These are phyloP conservation scores for Bucco capensis DNA, from an alignment of 2,113 vertebrate genomes.

Conservation along the genomic window DNA sequence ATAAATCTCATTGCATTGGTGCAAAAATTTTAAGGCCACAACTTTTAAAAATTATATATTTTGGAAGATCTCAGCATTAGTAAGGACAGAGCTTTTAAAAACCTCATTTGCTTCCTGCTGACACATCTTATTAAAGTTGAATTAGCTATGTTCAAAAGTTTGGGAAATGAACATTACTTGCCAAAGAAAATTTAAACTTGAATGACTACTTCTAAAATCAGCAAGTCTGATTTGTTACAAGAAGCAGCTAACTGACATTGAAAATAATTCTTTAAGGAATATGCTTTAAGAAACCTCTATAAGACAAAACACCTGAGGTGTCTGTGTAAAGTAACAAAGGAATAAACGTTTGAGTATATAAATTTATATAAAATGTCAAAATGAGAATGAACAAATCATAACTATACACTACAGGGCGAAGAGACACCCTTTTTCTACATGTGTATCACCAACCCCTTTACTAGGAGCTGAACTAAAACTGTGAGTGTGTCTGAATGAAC, in stretches of 20 bases:
- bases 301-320: background rate
- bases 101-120: background rate
- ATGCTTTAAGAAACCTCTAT: background rate
- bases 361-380: background rate
- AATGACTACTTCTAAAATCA: background rate
- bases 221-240: background rate
- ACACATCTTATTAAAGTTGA: background rate
- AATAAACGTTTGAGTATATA: background rate
- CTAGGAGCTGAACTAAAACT: conserved; percentile 14
- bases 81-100: background rate
- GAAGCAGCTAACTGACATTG: background rate
- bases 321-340: background rate
- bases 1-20: background rate
- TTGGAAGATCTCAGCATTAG: background rate
- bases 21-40: background rate
- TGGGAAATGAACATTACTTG: background rate
- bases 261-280: background rate
- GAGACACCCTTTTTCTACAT: background rate
- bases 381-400: background rate
- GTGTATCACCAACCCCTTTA: background rate
- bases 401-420: background rate
- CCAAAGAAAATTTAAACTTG: background rate
- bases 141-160: background rate
- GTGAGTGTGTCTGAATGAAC: background rate
- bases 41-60: background rate